These are phyloP conservation scores for Columba guinea DNA, from an alignment of 2,797 vertebrate genomes.

Conservation along the genomic window DNA sequence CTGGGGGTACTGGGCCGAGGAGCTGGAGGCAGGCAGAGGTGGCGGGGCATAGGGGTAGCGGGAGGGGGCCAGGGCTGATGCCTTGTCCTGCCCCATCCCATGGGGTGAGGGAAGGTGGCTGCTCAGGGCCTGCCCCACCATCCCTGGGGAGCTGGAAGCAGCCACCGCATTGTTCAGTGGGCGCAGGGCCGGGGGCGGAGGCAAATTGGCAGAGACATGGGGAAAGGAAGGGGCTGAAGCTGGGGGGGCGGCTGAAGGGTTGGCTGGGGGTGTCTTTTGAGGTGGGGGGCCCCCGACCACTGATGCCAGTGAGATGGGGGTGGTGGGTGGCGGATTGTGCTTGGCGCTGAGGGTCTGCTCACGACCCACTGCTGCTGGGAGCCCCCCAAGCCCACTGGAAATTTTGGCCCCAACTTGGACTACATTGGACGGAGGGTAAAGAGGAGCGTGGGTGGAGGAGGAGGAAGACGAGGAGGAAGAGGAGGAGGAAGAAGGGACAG, in stretches of 20 bases:
- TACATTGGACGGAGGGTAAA: constrained; percentile 50
- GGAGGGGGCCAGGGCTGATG: constrained; percentile 63
- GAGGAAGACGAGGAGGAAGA: constrained; percentile 25
- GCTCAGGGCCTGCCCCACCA: constrained; percentile 72
- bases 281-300: constrained; percentile 64
- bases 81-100: constrained; percentile 76
- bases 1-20: constrained; percentile 73
- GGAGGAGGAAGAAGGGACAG: constrained; percentile 33
- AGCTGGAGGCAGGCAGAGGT: constrained; percentile 30
- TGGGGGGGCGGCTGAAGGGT: constrained; percentile 32
- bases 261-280: constrained; percentile 67
- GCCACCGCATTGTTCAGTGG: constrained; percentile 76
- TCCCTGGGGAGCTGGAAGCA: constrained; percentile 69
- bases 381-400: constrained; percentile 17
- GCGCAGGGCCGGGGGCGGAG: constrained; percentile 78
- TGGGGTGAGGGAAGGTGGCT: constrained; percentile 74
- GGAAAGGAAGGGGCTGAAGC: constrained; percentile 69
- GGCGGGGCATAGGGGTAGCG: constrained; percentile 69
- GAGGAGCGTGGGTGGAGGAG: constrained; percentile 46
- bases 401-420: constrained; percentile 67
- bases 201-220: constrained; percentile 78
- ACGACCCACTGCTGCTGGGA: constrained; percentile 52
- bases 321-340: constrained; percentile 79
- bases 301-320: constrained; percentile 73
- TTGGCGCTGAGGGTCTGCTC: constrained; percentile 69